Percentiles rank a stretch among this genome's conserved stretches.
phyloP scores from a whole-genome alignment of 1,140 invertebrate species.

The Calliphora vicina region DNA sequence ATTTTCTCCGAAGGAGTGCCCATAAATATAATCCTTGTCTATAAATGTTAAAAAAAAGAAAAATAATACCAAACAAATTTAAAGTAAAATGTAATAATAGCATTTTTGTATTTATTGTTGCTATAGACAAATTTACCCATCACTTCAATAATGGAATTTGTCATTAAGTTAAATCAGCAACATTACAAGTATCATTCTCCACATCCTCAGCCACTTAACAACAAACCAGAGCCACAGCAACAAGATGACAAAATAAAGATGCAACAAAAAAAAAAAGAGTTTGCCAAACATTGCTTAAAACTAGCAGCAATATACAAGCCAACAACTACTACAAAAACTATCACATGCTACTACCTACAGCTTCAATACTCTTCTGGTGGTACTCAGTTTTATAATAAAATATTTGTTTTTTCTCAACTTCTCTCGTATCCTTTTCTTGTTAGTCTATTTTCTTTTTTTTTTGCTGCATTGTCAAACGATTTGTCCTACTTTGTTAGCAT shows the following conservation, averaged over 20 bases:
- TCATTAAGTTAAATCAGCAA: constrained; percentile 35
- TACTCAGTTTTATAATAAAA: not conserved
- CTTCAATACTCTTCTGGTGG: not conserved
- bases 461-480: constrained; percentile 30
- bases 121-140: constrained; percentile 21
- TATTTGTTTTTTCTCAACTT: not conserved
- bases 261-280: not conserved
- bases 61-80: no score
- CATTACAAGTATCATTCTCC: constrained; percentile 31
- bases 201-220: constrained; percentile 32
- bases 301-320: not conserved
- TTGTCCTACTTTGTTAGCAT: constrained; percentile 23
- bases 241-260: not conserved
- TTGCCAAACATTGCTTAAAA: constrained; percentile 1
- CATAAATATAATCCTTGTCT: no score
- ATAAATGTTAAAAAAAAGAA: no score
- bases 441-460: not conserved
- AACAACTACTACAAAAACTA: not conserved
- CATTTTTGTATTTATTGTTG: not conserved
- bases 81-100: not conserved
- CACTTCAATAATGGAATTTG: constrained; percentile 30
- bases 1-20: no score
- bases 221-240: constrained; percentile 7
- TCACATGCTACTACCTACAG: not conserved
- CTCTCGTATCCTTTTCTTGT: no score